Evolutionary conservation across 2,888 invertebrate genomes (phyloP).

Genomic region (Netelia virgata): DNA sequence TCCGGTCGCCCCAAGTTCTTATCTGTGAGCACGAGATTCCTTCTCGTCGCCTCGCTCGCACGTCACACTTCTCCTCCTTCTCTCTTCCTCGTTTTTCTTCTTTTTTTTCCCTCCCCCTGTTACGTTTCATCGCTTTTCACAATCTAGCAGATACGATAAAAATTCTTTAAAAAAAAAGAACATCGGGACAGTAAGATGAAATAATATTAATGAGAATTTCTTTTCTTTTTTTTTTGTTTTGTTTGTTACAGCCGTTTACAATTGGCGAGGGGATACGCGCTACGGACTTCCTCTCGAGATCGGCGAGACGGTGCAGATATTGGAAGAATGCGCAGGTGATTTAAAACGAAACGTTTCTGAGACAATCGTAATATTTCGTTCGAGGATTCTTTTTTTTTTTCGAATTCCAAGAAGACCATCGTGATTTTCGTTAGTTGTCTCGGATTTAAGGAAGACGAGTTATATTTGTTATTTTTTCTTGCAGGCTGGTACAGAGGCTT

Average conservation of each 20-base stretch:
- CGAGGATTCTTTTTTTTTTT: background rate
- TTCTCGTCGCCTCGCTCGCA: constrained; percentile 26
- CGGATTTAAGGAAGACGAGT: background rate
- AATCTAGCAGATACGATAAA: background rate
- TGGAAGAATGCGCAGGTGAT: constrained; percentile 94
- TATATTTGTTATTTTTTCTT: background rate
- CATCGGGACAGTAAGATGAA: too few species aligned
- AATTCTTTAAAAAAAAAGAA: background rate
- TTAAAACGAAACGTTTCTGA: constrained; percentile 10
- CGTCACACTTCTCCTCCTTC: constrained; percentile 14
- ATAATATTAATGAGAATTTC: too few species aligned
- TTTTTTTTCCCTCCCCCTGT: background rate
- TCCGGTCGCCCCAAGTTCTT: constrained; percentile 79
- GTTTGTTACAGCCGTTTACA: constrained; percentile 91
- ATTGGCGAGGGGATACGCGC: constrained; percentile 94
- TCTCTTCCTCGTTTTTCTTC: background rate
- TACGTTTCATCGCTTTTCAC: background rate
- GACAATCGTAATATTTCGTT: background rate
- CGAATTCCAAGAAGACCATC: background rate
- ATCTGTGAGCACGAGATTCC: constrained; percentile 69
- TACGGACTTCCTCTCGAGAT: constrained; percentile 94
- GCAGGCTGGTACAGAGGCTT: constrained; percentile 95
- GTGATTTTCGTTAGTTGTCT: background rate
- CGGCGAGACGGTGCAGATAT: constrained; percentile 96
- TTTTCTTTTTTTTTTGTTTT: constrained; percentile 22